phyloP scores from a whole-genome alignment of 2,888 invertebrate species.

The Pterostichus niger region DNA sequence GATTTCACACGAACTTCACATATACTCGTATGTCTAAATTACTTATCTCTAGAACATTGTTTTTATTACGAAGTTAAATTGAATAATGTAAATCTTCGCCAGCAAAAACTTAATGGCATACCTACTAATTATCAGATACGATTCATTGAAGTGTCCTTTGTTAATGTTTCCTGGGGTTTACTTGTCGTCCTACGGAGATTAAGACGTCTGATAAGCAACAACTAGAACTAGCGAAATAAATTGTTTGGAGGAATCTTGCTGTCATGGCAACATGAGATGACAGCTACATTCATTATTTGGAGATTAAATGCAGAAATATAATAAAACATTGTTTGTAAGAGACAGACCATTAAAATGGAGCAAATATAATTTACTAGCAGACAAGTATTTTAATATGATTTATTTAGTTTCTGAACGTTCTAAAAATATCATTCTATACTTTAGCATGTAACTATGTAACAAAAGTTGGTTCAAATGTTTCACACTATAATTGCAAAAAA shows the following conservation, averaged over 20 bases:
- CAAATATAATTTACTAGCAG: background rate
- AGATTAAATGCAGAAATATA: background rate
- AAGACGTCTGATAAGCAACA: conserved; percentile 16
- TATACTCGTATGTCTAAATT: conserved; percentile 12
- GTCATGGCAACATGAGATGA: background rate
- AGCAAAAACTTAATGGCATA: conserved; percentile 39
- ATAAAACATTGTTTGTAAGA: conserved; percentile 14
- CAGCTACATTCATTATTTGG: conserved; percentile 20
- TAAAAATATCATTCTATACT: no score
- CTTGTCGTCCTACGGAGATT: background rate
- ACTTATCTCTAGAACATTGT: conserved; percentile 5
- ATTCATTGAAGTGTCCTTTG: conserved; percentile 38
- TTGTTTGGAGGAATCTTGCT: conserved; percentile 15
- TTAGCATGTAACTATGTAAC: no score
- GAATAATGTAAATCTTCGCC: conserved; percentile 24
- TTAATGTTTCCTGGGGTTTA: background rate
- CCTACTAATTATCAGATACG: conserved; percentile 19
- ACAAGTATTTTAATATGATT: conserved; percentile 5
- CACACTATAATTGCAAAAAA: no score
- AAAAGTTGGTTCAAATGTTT: no score
- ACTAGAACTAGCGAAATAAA: conserved; percentile 18
- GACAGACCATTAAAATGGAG: conserved; percentile 20
- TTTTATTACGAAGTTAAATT: conserved; percentile 33
- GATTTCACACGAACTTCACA: conserved; percentile 17
- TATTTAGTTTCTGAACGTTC: background rate